Evolutionary conservation across 2,113 vertebrate species (phyloP).

Genomic region (Felis chaus): DNA sequence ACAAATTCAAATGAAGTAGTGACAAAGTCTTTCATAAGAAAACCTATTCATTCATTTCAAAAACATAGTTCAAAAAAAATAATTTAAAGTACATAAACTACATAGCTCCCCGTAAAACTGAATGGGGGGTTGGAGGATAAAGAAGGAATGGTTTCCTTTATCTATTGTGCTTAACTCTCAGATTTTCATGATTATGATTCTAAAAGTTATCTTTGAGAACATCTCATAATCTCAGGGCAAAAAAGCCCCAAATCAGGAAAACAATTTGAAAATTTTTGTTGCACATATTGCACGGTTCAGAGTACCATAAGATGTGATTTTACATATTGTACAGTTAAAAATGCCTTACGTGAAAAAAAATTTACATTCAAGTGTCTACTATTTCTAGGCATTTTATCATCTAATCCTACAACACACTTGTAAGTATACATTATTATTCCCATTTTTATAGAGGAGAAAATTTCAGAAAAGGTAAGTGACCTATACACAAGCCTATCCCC

Average conservation of each 20-base stretch:
- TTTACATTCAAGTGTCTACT: not conserved
- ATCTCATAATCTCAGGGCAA: not conserved
- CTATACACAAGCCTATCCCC: not conserved
- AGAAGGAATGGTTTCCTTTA: not conserved
- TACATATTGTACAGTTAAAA: not conserved
- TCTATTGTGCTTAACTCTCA: not conserved
- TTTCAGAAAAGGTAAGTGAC: not conserved
- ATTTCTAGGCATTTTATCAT: not conserved
- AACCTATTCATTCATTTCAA: not conserved
- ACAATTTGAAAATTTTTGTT: not conserved
- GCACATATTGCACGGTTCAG: not conserved
- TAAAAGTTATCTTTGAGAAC: not conserved
- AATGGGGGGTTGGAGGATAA: not conserved
- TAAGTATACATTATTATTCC: not conserved
- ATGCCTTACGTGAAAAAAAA: not conserved
- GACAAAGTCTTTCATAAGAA: not conserved
- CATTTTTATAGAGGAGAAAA: not conserved
- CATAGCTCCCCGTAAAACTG: not conserved
- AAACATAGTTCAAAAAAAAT: not conserved
- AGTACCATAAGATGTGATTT: not conserved
- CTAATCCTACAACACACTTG: not conserved
- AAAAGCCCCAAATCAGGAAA: slow-evolving; percentile 37
- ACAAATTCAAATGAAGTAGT: not conserved
- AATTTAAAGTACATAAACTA: not conserved
- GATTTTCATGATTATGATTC: not conserved